A percentile compares a stretch with the other conserved stretches of the same genome.
These are phyloP conservation scores for Euschistus heros DNA, from an alignment of 1,140 invertebrate species.

Conservation along the genomic window DNA sequence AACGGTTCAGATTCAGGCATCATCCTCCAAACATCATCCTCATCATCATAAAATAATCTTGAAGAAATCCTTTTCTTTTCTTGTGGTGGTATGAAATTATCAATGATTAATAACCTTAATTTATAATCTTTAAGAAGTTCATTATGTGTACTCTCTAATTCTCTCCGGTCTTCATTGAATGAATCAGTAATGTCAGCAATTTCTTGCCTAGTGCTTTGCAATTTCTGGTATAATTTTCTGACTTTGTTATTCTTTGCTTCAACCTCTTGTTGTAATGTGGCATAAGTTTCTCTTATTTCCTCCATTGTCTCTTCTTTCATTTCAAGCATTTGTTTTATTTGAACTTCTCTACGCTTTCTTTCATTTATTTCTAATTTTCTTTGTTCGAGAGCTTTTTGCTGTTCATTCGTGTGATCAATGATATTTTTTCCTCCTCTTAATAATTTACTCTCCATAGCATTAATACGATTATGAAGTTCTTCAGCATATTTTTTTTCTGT, in stretches of 20 bases:
- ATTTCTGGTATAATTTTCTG: conserved; percentile 57
- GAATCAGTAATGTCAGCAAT: conserved; percentile 74
- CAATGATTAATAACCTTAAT: conserved; percentile 79
- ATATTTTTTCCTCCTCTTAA: conserved; percentile 77
- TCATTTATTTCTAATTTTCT: conserved; percentile 70
- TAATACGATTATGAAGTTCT: conserved; percentile 37
- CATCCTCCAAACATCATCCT: conserved; percentile 69
- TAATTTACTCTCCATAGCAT: conserved; percentile 75
- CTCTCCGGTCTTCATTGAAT: conserved; percentile 64
- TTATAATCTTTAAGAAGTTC: conserved; percentile 68
- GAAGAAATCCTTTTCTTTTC: conserved; percentile 69
- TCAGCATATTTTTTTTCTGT: conserved; percentile 28
- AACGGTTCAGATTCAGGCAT: conserved; percentile 35
- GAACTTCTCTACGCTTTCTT: conserved; percentile 61
- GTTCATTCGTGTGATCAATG: conserved; percentile 81
- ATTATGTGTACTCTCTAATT: conserved; percentile 68
- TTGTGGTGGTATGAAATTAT: conserved; percentile 84
- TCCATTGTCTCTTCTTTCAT: conserved; percentile 77
- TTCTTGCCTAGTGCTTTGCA: conserved; percentile 52
- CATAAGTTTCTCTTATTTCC: conserved; percentile 73
- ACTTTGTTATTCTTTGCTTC: conserved; percentile 85
- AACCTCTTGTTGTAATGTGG: conserved; percentile 80
- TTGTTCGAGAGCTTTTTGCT: conserved; percentile 71
- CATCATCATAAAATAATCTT: conserved; percentile 74
- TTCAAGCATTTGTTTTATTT: conserved; percentile 79